phyloP scores from a whole-genome alignment of 2,888 invertebrate species.

The Calameuta pallipes region DNA sequence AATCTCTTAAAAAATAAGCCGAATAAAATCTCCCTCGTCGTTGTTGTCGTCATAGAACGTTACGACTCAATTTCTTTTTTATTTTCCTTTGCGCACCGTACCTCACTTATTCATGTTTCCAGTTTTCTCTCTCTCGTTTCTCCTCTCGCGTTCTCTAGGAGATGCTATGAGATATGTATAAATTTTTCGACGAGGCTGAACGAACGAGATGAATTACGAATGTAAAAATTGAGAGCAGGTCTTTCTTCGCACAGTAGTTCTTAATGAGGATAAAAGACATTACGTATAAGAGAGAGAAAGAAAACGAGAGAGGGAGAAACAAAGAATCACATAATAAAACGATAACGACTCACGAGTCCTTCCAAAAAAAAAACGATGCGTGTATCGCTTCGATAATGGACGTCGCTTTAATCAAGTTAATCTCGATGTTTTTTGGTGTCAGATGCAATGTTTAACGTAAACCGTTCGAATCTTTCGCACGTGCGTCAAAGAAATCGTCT shows the following conservation, averaged over 20 bases:
- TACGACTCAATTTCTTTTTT: neutral
- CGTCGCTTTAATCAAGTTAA: neutral
- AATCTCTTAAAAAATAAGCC: neutral
- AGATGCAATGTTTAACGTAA: neutral
- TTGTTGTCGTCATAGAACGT: neutral
- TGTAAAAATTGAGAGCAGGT: neutral
- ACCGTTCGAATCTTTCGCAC: neutral
- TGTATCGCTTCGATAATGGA: neutral
- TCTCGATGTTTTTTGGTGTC: neutral
- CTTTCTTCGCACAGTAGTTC: neutral
- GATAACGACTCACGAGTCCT: neutral
- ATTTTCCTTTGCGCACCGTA: neutral
- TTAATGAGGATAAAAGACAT: neutral
- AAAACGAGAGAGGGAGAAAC: no score
- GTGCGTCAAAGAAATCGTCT: no score
- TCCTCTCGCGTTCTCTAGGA: no score
- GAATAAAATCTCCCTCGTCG: neutral
- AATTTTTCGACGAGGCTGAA: neutral
- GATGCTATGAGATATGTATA: neutral
- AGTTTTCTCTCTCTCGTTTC: neutral
- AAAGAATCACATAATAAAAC: neutral
- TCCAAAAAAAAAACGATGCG: neutral
- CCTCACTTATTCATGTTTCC: neutral
- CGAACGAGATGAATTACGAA: neutral
- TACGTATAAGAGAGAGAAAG: neutral